Conservation (phyloP, 2,888 invertebrate species). For the Erebia epiphron region DNA sequence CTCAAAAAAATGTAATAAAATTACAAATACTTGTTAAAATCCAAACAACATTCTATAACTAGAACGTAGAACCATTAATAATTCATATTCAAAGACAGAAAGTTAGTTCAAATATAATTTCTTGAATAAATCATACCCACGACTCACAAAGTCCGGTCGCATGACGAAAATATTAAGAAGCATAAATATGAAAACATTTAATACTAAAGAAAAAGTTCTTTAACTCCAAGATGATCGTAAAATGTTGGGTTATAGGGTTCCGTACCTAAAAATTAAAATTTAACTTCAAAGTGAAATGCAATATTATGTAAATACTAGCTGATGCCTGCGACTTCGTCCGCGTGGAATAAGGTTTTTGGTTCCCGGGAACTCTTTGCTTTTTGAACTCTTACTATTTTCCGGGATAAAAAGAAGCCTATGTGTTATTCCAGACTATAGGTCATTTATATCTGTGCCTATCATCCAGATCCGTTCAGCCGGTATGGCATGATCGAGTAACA, state of each 20-base stretch:
- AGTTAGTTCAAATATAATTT: slow-evolving; percentile 22
- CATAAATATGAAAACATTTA: slow-evolving; percentile 8
- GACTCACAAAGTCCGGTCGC: not conserved
- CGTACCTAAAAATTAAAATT: not conserved
- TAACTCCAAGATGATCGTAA: not conserved
- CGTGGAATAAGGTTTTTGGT: too few relatives aligned
- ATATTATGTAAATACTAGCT: too few relatives aligned
- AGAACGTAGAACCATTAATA: not conserved
- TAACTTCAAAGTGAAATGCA: too few relatives aligned
- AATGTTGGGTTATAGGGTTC: not conserved
- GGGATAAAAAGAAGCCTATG: too few relatives aligned
- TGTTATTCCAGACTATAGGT: too few relatives aligned
- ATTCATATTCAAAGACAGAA: slow-evolving; percentile 13
- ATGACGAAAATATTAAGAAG: slow-evolving; percentile 5
- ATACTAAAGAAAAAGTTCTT: slow-evolving; percentile 11
- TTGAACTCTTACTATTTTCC: too few relatives aligned
- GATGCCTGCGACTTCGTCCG: too few relatives aligned
- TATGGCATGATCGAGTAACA: too few relatives aligned
- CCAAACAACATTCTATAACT: not conserved
- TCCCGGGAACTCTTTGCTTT: too few relatives aligned
- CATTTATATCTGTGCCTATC: too few relatives aligned
- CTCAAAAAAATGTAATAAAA: not conserved
- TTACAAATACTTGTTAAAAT: not conserved
- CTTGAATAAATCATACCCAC: slow-evolving; percentile 17
- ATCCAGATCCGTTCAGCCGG: too few relatives aligned